Evolutionary conservation across 2,113 vertebrate species (phyloP).

Genomic region (Probosciger aterrimus): DNA sequence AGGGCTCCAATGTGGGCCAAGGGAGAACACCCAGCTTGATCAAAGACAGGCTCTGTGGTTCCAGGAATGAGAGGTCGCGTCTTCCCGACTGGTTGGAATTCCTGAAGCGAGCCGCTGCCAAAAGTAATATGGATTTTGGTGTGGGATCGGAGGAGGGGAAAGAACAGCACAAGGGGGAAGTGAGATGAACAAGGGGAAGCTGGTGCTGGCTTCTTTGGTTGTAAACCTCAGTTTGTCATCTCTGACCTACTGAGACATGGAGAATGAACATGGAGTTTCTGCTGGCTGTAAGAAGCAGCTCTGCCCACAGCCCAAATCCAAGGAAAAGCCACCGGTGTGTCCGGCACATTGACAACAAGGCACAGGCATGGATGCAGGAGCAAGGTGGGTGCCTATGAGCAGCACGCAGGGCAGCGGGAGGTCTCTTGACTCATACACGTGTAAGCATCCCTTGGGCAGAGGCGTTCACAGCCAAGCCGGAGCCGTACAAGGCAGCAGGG

Average conservation of each 20-base stretch:
- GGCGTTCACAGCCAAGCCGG: neutral
- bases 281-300: neutral
- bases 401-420: neutral
- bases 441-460: rapidly evolving
- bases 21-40: neutral
- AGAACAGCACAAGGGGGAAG: neutral
- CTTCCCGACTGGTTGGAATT: neutral
- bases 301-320: neutral
- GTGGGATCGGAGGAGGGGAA: neutral
- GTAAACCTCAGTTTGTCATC: neutral
- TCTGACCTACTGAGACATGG: neutral
- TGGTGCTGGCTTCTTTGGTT: neutral
- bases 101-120: neutral
- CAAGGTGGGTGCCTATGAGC: rapidly evolving
- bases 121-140: neutral
- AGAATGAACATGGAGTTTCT: neutral
- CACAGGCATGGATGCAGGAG: neutral
- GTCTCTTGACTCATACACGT: rapidly evolving
- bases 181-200: neutral
- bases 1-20: neutral
- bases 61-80: slow-evolving; percentile 3
- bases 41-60: neutral
- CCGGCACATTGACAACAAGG: rapidly evolving
- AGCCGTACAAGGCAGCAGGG: neutral
- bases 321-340: neutral